phyloP scores from a whole-genome alignment of 2,113 vertebrate species.

The Spheniscus mendiculus region DNA sequence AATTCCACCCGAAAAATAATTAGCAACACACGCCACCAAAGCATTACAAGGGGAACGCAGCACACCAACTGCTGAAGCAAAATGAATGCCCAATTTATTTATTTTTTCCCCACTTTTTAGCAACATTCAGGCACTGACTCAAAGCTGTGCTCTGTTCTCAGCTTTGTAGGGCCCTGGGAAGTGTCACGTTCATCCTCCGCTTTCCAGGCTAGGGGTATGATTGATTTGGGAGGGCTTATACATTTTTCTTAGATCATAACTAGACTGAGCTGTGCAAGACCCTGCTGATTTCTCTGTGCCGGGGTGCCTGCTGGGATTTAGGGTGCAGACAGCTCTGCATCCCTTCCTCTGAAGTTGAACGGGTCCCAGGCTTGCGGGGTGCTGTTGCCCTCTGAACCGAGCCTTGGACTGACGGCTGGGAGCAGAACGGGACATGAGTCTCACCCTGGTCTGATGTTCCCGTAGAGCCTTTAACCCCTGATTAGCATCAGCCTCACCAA shows the following conservation, averaged over 20 bases:
- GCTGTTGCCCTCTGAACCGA: not conserved
- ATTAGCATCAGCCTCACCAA: not conserved
- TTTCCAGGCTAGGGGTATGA: not conserved
- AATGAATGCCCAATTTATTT: slow-evolving; percentile 59
- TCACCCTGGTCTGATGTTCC: not conserved
- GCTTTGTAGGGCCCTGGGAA: not conserved
- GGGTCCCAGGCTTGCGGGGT: not conserved
- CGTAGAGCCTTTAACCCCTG: not conserved
- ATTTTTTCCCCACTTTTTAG: slow-evolving; percentile 26
- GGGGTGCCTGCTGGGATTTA: not conserved
- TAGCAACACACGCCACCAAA: slow-evolving; percentile 47
- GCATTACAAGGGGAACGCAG: slow-evolving; percentile 18
- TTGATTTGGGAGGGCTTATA: not conserved
- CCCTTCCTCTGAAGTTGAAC: not conserved
- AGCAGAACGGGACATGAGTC: not conserved
- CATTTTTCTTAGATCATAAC: not conserved
- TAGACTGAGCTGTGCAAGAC: not conserved
- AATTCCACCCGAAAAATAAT: slow-evolving; percentile 63
- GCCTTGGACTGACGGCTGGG: not conserved
- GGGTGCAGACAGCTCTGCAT: not conserved
- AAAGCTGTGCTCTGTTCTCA: slow-evolving; percentile 12
- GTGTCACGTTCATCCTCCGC: too few species aligned
- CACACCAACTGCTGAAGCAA: slow-evolving; percentile 63
- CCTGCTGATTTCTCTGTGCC: not conserved
- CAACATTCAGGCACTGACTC: not conserved